phyloP scores from a whole-genome alignment of 2,888 invertebrate species.

The Xylophagus ater region DNA sequence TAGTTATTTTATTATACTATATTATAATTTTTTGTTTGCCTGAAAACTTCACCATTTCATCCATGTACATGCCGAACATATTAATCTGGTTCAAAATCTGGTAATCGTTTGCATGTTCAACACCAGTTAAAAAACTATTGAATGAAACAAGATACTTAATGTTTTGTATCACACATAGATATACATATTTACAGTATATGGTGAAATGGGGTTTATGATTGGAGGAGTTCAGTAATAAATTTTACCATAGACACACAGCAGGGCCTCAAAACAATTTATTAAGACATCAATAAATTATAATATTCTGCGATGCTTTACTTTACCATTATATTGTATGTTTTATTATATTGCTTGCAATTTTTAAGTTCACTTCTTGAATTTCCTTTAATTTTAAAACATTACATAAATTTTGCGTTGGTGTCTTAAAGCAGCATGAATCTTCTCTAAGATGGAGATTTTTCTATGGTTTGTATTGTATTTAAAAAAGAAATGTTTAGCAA shows the following conservation, averaged over 20 bases:
- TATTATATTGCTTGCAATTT: too few relatives aligned
- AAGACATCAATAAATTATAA: slow-evolving; percentile 23
- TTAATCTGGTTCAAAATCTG: slow-evolving; percentile 11
- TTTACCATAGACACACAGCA: slow-evolving; percentile 23
- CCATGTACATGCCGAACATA: slow-evolving; percentile 1
- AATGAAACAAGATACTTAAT: slow-evolving; percentile 7
- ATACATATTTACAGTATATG: too few relatives aligned
- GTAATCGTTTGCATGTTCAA: slow-evolving; percentile 14
- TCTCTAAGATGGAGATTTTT: too few relatives aligned
- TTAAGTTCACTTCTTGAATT: slow-evolving; percentile 11
- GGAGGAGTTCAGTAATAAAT: slow-evolving; percentile 19
- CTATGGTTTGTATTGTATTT: too few relatives aligned
- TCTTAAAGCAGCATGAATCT: slow-evolving; percentile 10
- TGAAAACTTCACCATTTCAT: too few relatives aligned
- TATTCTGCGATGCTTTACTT: slow-evolving; percentile 10
- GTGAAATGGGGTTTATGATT: too few relatives aligned
- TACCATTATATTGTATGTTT: too few relatives aligned
- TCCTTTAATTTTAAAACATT: neutral
- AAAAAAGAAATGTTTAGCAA: too few relatives aligned
- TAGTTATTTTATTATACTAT: too few relatives aligned
- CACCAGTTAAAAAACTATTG: slow-evolving; percentile 12
- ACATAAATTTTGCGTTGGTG: slow-evolving; percentile 7
- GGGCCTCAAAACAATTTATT: slow-evolving; percentile 23
- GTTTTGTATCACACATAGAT: too few relatives aligned
- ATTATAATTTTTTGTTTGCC: too few relatives aligned